phyloP scores from a whole-genome alignment of 35 echinoderm and acorn worm species.

The Ptychodera flava region DNA sequence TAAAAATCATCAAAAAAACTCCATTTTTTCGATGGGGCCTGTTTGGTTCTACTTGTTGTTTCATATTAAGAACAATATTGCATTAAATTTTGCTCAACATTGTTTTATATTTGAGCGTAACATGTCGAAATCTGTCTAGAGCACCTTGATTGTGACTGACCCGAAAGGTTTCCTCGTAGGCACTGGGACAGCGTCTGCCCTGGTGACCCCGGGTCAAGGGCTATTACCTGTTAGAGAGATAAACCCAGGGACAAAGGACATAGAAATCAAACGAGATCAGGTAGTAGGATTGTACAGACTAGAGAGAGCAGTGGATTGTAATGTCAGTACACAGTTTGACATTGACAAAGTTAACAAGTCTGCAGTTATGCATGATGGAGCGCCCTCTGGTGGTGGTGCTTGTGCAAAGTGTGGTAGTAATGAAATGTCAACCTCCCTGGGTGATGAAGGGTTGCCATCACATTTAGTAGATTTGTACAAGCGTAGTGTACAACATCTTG shows the following conservation, averaged over 20 bases:
- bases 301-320: too few relatives aligned
- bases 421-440: neutral
- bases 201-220: neutral
- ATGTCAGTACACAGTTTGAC: neutral
- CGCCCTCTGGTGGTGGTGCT: neutral
- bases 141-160: too few relatives aligned
- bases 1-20: too few relatives aligned
- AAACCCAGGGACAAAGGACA: neutral
- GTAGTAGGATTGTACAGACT: neutral
- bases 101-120: too few relatives aligned
- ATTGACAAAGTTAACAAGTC: neutral
- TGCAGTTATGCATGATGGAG: neutral
- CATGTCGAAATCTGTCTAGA: too few relatives aligned
- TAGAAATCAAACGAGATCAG: neutral
- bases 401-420: too few relatives aligned
- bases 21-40: too few relatives aligned
- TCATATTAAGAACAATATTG: too few relatives aligned
- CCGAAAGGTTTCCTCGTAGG: too few relatives aligned
- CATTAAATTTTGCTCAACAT: too few relatives aligned
- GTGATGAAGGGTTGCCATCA: too few relatives aligned
- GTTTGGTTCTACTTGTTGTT: too few relatives aligned
- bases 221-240: neutral
- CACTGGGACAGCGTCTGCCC: neutral
- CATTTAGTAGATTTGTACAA: neutral
- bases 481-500: neutral